Base-by-base conservation (phyloP, 2,888 invertebrate genomes). In the Dastarcus helophoroides region DNA sequence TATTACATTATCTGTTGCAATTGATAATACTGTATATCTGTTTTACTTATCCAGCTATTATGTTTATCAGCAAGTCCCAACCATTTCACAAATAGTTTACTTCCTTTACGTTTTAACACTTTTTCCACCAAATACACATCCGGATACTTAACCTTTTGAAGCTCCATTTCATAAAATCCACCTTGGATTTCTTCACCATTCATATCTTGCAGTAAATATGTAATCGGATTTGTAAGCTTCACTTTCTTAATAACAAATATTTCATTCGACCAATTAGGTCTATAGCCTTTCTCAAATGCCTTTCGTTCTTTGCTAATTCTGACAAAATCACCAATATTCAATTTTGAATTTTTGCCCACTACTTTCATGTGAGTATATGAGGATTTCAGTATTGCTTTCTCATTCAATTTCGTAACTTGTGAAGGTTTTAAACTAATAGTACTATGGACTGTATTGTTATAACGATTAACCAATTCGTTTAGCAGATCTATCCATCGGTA, bases 221-320 rank as follows among this genome's bases (percentile, higher is more conserved):
- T 54, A 3, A 40, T 36, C 5, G 54, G 54, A 39, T 45, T 47
- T 3, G 51, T 51, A 10, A 38, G 35, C 15, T 47, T 28, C 3
- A 54, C 42, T 41, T 47, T 40, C 14, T 3, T 25, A 14, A 58
- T 41, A 26, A 34, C 48, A 35, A 56, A 60, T 22, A 58, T 38
- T 38, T 58, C 55, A 1, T 45, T 50, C 2, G 50, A 38, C 52
- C 54, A 58, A 30, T 51, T 52, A 0, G 52, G 49, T 2, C 43
- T 46, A 28, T 53, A 58, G 3, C 50, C 49, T 42, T 56, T 56
- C n/a, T 43, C 44, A 39, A 56, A 55, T 4, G 45, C 24, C n/a
- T 35, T 32, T 36, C 50, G 48, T 13, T 39, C 33, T 35, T 52
- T 54, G 26, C 42, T 45, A 6, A 57, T 44, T 8, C 54, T 36